Evolutionary conservation across 2,888 invertebrate species (phyloP).

Genomic region (Seladonia tumulorum): DNA sequence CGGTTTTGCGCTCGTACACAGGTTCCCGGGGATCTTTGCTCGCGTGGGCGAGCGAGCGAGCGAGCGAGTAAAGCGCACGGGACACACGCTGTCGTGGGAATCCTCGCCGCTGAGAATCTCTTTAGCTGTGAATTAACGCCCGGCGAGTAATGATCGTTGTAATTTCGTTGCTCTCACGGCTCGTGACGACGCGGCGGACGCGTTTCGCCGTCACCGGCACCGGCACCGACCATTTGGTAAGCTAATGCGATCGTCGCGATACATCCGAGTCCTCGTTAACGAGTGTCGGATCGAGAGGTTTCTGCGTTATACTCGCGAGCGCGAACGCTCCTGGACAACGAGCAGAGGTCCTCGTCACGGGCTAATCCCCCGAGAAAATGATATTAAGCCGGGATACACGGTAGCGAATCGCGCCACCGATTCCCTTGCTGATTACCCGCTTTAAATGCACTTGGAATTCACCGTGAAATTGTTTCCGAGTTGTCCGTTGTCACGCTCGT

Average conservation of each 20-base stretch:
- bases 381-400: slow-evolving; percentile 6
- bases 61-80: slow-evolving; percentile 33
- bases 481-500: background rate
- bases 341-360: slow-evolving; percentile 6
- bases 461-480: slow-evolving; percentile 25
- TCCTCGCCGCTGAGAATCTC: slow-evolving; percentile 63
- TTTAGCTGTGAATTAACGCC: slow-evolving; percentile 69
- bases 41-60: slow-evolving; percentile 49
- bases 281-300: slow-evolving; percentile 40
- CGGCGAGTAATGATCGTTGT: slow-evolving; percentile 63
- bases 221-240: slow-evolving; percentile 63
- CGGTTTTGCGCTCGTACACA: slow-evolving; percentile 1
- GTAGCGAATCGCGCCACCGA: background rate
- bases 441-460: background rate
- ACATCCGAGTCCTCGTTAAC: slow-evolving; percentile 51
- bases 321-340: background rate
- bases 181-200: slow-evolving; percentile 39
- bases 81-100: slow-evolving; percentile 66
- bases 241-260: slow-evolving; percentile 64
- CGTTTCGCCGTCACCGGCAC: slow-evolving; percentile 40
- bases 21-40: slow-evolving; percentile 32
- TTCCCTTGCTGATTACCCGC: background rate
- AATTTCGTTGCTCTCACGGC: slow-evolving; percentile 70
- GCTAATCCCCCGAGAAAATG: slow-evolving; percentile 12
- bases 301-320: background rate